A percentile compares a stretch with the other conserved stretches of the same genome.
phyloP scores from a whole-genome alignment of 2,113 vertebrate species.

The Pan troglodytes region NHGRI_mPanTro3-v2.1_pri NC_072402.2:63442501-63443000 shows the following conservation, averaged over 20 bases:
- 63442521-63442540: background rate
- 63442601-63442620: background rate
- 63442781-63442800: constrained; percentile 10
- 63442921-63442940: constrained; percentile 17
- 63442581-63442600: background rate
- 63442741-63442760: background rate
- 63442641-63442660: background rate
- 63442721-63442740: background rate
- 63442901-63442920: constrained; percentile 2
- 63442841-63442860: constrained; percentile 29
- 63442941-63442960: background rate
- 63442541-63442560: background rate
- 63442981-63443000: background rate
- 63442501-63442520: background rate
- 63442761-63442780: background rate
- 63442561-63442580: background rate
- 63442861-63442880: background rate
- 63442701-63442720: background rate
- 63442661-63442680: background rate
- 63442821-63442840: constrained; percentile 41
- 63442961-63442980: too few species aligned
- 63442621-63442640: background rate
- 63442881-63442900: constrained; percentile 33
- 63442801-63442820: constrained; percentile 14
- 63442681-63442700: background rate